A percentile compares a stretch with the other conserved stretches of the same genome.
These are phyloP conservation scores for Xenentodon cancila DNA, from an alignment of 2,797 vertebrate genomes.

Conservation along the genomic window DNA sequence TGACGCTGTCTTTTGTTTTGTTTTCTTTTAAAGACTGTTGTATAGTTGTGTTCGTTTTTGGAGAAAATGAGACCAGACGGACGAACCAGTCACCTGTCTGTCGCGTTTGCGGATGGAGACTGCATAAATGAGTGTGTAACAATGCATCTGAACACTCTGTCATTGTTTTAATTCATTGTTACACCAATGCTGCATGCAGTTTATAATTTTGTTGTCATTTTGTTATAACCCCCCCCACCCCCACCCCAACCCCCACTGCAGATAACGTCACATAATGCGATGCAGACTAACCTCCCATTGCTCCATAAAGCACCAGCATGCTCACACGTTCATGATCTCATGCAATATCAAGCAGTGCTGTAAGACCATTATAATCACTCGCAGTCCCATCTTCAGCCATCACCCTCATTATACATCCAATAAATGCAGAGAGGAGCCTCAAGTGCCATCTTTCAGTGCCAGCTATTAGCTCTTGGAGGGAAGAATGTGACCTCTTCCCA, in stretches of 20 bases:
- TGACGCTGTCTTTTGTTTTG: constrained; percentile 1
- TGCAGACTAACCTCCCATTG: constrained; percentile 30
- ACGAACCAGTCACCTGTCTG: no score
- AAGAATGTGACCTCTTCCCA: constrained; percentile 75
- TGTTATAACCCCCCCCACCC: constrained; percentile 22
- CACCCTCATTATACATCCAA: constrained; percentile 45
- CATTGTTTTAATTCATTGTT: constrained; percentile 15
- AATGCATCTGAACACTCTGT: background rate
- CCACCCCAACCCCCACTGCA: constrained; percentile 22
- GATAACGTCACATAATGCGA: constrained; percentile 24
- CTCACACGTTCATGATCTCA: constrained; percentile 50
- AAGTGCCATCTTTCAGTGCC: constrained; percentile 39
- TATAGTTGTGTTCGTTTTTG: background rate
- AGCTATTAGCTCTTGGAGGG: constrained; percentile 52
- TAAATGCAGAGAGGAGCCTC: constrained; percentile 28
- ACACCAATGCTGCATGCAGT: background rate
- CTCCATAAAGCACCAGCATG: constrained; percentile 3
- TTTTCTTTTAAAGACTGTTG: no score
- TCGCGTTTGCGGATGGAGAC: constrained; percentile 17
- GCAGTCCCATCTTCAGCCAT: constrained; percentile 10
- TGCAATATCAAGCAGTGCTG: constrained; percentile 42
- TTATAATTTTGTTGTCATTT: constrained; percentile 31
- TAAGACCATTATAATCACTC: constrained; percentile 45
- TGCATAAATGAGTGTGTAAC: background rate
- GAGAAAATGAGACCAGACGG: constrained; percentile 21